A percentile compares a stretch with the other conserved stretches of the same genome.
Evolutionary conservation across 2,888 invertebrate species (phyloP).

Genomic region (Lepidocyrtoides sp.): DNA sequence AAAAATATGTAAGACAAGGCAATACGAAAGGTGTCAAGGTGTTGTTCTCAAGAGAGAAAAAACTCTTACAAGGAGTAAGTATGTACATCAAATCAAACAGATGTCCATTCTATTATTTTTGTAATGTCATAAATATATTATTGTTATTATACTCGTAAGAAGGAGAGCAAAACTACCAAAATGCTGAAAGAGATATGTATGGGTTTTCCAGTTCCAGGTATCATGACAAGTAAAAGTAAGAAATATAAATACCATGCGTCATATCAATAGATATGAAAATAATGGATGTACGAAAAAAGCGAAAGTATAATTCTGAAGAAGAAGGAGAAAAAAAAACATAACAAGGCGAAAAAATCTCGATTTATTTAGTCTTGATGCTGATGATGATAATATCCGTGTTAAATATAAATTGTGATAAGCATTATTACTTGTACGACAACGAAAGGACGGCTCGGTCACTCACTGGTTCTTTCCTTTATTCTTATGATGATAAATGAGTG

Average conservation of each 20-base stretch:
- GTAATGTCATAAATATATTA: slow-evolving; percentile 28
- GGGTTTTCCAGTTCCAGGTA: too few relatives aligned
- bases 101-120: slow-evolving; percentile 38
- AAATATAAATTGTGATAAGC: slow-evolving; percentile 26
- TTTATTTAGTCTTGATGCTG: slow-evolving; percentile 5
- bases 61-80: slow-evolving; percentile 22
- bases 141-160: neutral
- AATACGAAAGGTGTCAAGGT: slow-evolving; percentile 43
- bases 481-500: neutral
- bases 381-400: slow-evolving; percentile 22
- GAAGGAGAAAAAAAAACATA: slow-evolving; percentile 7
- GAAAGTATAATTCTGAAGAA: neutral
- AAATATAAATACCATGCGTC: too few relatives aligned
- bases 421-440: slow-evolving; percentile 25
- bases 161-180: neutral
- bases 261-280: neutral
- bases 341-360: neutral
- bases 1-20: neutral
- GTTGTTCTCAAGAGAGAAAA: slow-evolving; percentile 15
- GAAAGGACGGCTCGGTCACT: slow-evolving; percentile 25
- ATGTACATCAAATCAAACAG: slow-evolving; percentile 63
- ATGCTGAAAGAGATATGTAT: neutral
- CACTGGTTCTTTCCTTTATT: neutral
- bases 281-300: neutral
- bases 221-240: too few relatives aligned